Conservation (phyloP, 64 coral and sea anemone genomes). For the Montipora efflorescens region DNA sequence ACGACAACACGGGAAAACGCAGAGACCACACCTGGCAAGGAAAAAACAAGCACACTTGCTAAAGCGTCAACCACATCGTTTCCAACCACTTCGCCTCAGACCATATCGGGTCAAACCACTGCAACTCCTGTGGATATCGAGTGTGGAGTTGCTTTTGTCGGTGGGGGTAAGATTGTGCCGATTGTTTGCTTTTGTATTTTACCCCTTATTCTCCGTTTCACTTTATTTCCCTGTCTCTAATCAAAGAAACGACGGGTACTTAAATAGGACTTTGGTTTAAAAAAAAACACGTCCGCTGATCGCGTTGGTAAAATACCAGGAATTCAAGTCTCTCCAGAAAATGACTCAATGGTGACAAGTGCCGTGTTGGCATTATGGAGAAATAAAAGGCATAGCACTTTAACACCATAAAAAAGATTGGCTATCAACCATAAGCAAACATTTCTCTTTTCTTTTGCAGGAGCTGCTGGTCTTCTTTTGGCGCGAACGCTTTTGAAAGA, state of each 20-base stretch:
- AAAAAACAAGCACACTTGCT: not conserved
- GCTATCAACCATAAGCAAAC: not conserved
- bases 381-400: too few species aligned
- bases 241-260: too few species aligned
- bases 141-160: conserved; percentile 15
- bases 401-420: not conserved
- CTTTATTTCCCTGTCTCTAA: not conserved
- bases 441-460: not conserved
- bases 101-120: not conserved
- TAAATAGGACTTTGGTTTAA: too few species aligned
- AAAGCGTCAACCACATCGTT: not conserved
- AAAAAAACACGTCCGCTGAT: too few species aligned
- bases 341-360: too few species aligned
- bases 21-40: not conserved
- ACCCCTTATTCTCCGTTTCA: not conserved
- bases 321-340: too few species aligned
- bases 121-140: not conserved
- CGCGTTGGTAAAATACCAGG: too few species aligned
- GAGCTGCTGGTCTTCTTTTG: not conserved
- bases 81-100: not conserved
- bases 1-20: too few species aligned
- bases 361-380: too few species aligned
- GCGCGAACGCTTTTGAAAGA: not conserved
- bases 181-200: not conserved
- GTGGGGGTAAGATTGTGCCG: not conserved